Conservation (phyloP, 2,888 invertebrate species). For the Cartodere bifasciata region DNA sequence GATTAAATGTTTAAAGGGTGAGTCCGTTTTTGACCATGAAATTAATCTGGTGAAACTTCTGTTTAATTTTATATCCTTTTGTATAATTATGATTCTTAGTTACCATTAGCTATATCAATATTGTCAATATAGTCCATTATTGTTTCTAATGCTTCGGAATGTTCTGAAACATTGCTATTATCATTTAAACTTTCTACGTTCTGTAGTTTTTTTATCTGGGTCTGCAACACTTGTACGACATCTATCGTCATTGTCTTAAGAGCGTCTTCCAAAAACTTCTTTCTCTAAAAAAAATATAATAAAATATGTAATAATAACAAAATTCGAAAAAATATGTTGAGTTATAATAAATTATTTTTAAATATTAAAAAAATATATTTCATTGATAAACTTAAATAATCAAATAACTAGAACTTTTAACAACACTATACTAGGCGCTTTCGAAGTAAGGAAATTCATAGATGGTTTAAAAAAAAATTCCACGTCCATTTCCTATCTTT, state of each 20-base stretch:
- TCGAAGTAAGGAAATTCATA: too few relatives aligned
- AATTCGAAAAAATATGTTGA: too few relatives aligned
- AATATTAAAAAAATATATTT: too few relatives aligned
- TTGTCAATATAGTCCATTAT: conserved; percentile 58
- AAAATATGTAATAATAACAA: too few relatives aligned
- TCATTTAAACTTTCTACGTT: conserved; percentile 35
- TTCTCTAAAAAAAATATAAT: conserved; percentile 40
- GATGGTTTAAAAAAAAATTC: too few relatives aligned
- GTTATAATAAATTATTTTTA: too few relatives aligned
- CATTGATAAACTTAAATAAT: too few relatives aligned
- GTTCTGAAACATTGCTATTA: conserved; percentile 43
- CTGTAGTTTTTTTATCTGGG: conserved; percentile 46
- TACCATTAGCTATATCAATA: conserved; percentile 70
- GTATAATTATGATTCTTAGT: conserved; percentile 11
- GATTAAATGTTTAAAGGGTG: too few relatives aligned
- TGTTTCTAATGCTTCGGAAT: conserved; percentile 50
- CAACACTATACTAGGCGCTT: too few relatives aligned
- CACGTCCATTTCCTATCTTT: too few relatives aligned
- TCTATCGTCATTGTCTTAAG: conserved; percentile 57
- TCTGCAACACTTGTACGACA: conserved; percentile 51
- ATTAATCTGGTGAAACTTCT: not conserved
- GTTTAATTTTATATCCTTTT: not conserved
- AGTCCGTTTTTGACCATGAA: too few relatives aligned
- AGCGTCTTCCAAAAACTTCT: conserved; percentile 58
- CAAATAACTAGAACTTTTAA: too few relatives aligned